Evolutionary conservation across 2,888 invertebrate species (phyloP).

Genomic region (Lasioglossum lativentre): DNA sequence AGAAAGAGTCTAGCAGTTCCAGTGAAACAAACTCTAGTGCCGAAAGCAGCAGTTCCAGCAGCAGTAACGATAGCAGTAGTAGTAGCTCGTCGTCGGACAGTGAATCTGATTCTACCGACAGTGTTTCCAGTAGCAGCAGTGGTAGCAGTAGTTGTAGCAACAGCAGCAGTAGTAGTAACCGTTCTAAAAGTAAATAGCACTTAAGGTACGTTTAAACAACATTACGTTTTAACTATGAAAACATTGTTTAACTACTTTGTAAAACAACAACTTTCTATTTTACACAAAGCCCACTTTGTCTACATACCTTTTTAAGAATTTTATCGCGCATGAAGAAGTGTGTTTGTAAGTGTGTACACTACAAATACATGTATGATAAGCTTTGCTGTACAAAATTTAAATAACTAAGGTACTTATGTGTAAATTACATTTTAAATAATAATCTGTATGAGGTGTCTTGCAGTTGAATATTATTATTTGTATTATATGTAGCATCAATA

Average conservation of each 20-base stretch:
- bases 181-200: constrained; percentile 30
- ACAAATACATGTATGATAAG: constrained; percentile 31
- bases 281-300: constrained; percentile 6
- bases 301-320: constrained; percentile 3
- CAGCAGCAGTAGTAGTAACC: constrained; percentile 67
- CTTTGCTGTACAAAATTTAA: constrained; percentile 45
- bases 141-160: constrained; percentile 71
- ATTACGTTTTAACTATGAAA: constrained; percentile 8
- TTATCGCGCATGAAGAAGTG: not conserved
- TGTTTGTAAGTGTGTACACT: constrained; percentile 24
- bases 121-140: constrained; percentile 75
- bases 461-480: constrained; percentile 17
- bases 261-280: constrained; percentile 15
- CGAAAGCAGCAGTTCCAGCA: constrained; percentile 71
- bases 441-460: constrained; percentile 33
- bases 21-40: constrained; percentile 72
- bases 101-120: constrained; percentile 79
- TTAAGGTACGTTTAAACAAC: not conserved
- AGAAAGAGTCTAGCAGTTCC: constrained; percentile 69
- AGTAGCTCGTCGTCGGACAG: constrained; percentile 80
- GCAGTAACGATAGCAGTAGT: constrained; percentile 69
- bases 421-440: constrained; percentile 38
- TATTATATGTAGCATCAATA: constrained; percentile 9
- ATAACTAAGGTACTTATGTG: constrained; percentile 36
- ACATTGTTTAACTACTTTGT: constrained; percentile 18